Conservation (phyloP, 2,888 invertebrate species). For the Ethmia dodecea region DNA sequence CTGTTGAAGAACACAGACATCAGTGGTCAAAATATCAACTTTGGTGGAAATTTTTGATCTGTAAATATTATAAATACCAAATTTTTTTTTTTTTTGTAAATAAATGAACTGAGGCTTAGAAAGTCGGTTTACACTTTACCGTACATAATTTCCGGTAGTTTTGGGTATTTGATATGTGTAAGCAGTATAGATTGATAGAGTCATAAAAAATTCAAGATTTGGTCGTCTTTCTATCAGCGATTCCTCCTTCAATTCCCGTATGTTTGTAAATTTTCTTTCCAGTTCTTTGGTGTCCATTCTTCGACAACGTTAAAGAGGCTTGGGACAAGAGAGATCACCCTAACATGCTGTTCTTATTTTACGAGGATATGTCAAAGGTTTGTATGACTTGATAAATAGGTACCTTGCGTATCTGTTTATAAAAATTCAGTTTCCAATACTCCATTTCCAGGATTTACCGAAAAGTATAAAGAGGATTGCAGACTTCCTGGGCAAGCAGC, state of each 20-base stretch:
- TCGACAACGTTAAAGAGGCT: conserved; percentile 87
- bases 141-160: too few relatives aligned
- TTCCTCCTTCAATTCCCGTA: not conserved
- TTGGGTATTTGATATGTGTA: too few relatives aligned
- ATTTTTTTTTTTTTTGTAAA: too few relatives aligned
- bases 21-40: too few relatives aligned
- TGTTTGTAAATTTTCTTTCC: conserved; percentile 23
- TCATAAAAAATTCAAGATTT: too few relatives aligned
- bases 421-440: conserved; percentile 8
- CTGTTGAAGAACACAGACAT: too few relatives aligned
- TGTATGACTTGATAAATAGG: conserved; percentile 3
- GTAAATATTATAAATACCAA: too few relatives aligned
- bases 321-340: conserved; percentile 81
- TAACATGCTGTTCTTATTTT: conserved; percentile 86
- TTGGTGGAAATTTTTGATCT: too few relatives aligned
- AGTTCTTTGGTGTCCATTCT: conserved; percentile 88
- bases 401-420: not conserved
- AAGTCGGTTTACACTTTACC: too few relatives aligned
- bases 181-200: too few relatives aligned
- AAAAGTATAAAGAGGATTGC: conserved; percentile 66
- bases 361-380: conserved; percentile 87
- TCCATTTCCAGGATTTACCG: conserved; percentile 28
- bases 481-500: conserved; percentile 72
- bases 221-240: not conserved
- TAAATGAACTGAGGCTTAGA: too few relatives aligned